Base-by-base conservation (phyloP, 2,888 invertebrate species). In the Agapetus fuscipes region DNA sequence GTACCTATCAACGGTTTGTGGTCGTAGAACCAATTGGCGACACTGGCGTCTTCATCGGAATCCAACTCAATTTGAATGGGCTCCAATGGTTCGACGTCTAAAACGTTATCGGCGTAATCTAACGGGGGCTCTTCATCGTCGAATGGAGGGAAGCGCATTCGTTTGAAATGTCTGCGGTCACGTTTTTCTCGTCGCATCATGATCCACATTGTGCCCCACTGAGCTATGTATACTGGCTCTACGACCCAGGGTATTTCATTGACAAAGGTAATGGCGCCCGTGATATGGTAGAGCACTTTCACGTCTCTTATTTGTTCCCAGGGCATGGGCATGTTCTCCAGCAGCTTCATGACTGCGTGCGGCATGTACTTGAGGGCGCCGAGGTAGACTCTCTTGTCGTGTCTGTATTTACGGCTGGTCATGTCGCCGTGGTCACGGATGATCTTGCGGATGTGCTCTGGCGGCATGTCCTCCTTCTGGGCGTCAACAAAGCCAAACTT, bases 151-250 rank as follows among this genome's bases (percentile, higher is more conserved):
- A 99, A 99, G 51, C 98, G 75, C 98, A 99, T 99, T 52, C 98
- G 74, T 63, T 98, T 98, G 61, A 98, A 98, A 61, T 98, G 98
- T 17, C 97, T 78, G 59, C 98, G 84, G 71, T 98, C 98, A 48
- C 98, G 75, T 62, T 99, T 98, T 59, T 99, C 97, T 52, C 98
- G 77, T 51, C 98, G 74, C 97, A 99, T 97, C 96, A 98, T 98
- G 52, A 99, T 97, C 98, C 98, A 99, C 97, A 99, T 98, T 1
- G 97, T 94, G 29, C 96, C 97, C 98, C 98, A 99, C 58, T 99
- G 98, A 1, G 97, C 97, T 50, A 99, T 95, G 59, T 97, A 99
- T 3, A 97, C 87, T 0, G 98, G 98, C 57, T 99, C 98, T 52
- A 98, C 88, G 3, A 97, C 95, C 94, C 97, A 96, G 2, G 98